Conservation (phyloP, 2,888 invertebrate species). For the Machimus atricapillus region DNA sequence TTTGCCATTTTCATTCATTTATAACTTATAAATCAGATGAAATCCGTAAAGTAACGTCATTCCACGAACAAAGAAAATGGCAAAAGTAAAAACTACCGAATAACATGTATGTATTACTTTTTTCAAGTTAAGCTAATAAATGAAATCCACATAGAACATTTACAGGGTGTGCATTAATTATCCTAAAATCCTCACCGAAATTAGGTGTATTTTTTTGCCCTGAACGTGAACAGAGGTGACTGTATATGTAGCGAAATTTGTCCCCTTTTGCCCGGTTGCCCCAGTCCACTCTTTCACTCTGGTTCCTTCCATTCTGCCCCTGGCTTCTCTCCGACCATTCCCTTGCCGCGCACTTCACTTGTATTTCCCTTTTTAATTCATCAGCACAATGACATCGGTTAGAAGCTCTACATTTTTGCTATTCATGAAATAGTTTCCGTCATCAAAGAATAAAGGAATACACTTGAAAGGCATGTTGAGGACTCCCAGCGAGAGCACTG, state of each 20-base stretch:
- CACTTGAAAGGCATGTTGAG: background rate
- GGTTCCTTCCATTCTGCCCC: background rate
- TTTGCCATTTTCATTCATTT: no score
- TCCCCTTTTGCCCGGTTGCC: background rate
- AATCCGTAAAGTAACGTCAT: background rate
- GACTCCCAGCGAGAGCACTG: background rate
- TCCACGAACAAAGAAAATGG: background rate
- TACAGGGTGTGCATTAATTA: conserved; percentile 6
- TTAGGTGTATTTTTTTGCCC: background rate
- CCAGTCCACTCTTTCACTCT: background rate
- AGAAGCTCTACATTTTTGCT: conserved; percentile 34
- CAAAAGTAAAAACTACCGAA: background rate
- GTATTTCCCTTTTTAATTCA: conserved; percentile 16
- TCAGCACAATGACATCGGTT: conserved; percentile 40
- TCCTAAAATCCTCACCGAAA: background rate
- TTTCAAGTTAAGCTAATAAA: background rate
- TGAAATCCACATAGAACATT: background rate
- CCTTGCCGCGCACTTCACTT: background rate
- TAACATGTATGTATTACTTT: background rate
- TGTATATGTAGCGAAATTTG: background rate
- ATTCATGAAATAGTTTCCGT: conserved; percentile 40
- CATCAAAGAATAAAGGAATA: conserved; percentile 26
- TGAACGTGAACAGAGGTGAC: background rate
- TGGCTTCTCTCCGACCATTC: background rate
- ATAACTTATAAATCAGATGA: background rate